Conservation (phyloP, 2,797 vertebrate genomes). For the Arnoldichthys spilopterus region DNA sequence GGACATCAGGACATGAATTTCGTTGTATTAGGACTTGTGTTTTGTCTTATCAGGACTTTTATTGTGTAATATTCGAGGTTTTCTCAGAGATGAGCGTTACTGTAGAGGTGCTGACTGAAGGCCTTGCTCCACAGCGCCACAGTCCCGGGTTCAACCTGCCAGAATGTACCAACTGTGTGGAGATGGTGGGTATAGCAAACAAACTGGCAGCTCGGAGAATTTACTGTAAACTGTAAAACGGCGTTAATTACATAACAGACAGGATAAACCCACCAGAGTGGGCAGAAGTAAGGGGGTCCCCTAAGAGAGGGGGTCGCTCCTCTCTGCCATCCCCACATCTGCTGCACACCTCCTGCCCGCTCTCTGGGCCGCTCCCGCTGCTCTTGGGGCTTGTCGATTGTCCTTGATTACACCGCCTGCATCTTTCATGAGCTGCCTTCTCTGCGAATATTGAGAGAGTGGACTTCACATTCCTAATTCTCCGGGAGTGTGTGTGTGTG, state of each 20-base stretch:
- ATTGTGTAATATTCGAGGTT: too few species aligned
- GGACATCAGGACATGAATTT: too few species aligned
- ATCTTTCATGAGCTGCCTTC: slow-evolving; percentile 62
- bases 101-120: too few species aligned
- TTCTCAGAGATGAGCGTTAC: too few species aligned
- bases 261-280: neutral
- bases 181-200: too few species aligned
- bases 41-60: too few species aligned
- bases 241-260: neutral
- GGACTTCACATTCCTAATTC: slow-evolving; percentile 40
- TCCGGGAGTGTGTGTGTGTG: slow-evolving; percentile 2
- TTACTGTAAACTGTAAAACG: too few species aligned
- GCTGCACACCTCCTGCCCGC: neutral
- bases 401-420: slow-evolving; percentile 62
- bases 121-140: too few species aligned
- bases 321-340: neutral
- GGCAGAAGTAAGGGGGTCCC: neutral
- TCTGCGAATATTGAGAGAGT: slow-evolving; percentile 67
- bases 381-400: slow-evolving; percentile 63
- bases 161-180: too few species aligned
- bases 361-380: slow-evolving; percentile 54
- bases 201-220: too few species aligned
- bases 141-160: too few species aligned
- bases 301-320: neutral
- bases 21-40: too few species aligned